Percentiles rank a stretch among this genome's conserved stretches.
Conservation (phyloP, 2,113 vertebrate species). For the Copsychus sechellarum region DNA sequence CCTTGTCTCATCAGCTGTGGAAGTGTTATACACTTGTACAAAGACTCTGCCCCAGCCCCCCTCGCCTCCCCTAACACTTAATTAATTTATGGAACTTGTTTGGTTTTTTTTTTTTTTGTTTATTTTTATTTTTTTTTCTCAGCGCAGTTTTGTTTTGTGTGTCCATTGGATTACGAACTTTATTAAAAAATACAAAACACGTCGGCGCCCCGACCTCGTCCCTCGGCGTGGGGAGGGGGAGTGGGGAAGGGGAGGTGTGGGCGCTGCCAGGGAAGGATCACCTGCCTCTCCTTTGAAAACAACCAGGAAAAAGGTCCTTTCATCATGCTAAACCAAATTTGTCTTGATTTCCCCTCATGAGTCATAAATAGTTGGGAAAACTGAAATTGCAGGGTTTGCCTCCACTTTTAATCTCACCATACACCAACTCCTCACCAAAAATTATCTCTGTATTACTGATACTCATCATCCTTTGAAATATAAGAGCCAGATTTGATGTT, state of each 20-base stretch:
- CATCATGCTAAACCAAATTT: not conserved
- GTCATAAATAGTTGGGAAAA: slow-evolving; percentile 65
- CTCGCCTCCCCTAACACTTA: slow-evolving; percentile 70
- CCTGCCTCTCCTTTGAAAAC: slow-evolving; percentile 25
- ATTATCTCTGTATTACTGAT: not conserved
- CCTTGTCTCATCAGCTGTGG: slow-evolving; percentile 32
- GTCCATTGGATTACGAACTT: slow-evolving; percentile 86
- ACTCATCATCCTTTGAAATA: rapidly evolving
- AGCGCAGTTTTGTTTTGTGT: slow-evolving; percentile 83
- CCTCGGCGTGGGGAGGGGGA: not conserved
- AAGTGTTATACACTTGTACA: slow-evolving; percentile 76
- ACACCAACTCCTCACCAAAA: rapidly evolving
- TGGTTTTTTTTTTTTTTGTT: not conserved
- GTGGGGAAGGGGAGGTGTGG: not conserved
- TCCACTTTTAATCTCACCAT: slow-evolving; percentile 46
- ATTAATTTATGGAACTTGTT: slow-evolving; percentile 86
- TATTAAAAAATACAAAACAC: slow-evolving; percentile 85
- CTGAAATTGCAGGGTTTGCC: slow-evolving; percentile 30
- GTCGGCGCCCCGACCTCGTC: slow-evolving; percentile 28
- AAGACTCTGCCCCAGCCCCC: not conserved
- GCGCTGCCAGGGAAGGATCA: not conserved
- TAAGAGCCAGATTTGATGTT: rapidly evolving
- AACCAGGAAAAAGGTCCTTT: rapidly evolving
- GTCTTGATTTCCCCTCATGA: slow-evolving; percentile 51
- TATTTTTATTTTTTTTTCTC: slow-evolving; percentile 22